Evolutionary conservation across 2,797 vertebrate genomes (phyloP), one percentile per base, ranked within the genome.

Genomic region (Dromococcyx pavoninus): DNA sequence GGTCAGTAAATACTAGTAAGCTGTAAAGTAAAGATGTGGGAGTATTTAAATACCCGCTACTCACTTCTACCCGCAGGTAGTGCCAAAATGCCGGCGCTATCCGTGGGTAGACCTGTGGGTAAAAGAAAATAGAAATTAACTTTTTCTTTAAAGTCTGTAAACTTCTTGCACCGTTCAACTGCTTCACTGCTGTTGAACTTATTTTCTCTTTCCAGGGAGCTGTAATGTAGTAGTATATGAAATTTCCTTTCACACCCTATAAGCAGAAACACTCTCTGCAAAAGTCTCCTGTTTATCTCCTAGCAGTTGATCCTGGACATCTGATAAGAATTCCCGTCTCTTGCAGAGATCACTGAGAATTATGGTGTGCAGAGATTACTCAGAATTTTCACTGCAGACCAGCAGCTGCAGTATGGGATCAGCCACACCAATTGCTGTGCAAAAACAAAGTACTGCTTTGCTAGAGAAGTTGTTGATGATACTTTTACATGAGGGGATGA

Each of bases 61-160:
- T 98, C 97, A 98, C 97, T 97, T 98, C 97, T 98, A 98, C 98
- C 98, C 97, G 87, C 97, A 98, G 97, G 97, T 97, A 98, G 97
- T 98, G 98, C 97, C 97, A 98, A 98, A 98, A 98, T 97, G 97
- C 97, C 89, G 96, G 97, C 97, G 91, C 97, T 98, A 97, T 98
- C 97, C 94, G 94, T 93, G 97, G 97, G 97, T 98, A 98, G 97
- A 85, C 97, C 97, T 98, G 96, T 97, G 91, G 97, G 97, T 96
- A 94, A 97, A 97, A 98, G 94, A 96, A 96, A 97, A 97, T 93
- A 95, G 71, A 92, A 92, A 97, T 97, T 97, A 98, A 97, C 97
- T 75, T 91, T 97, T 94, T 71, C 95, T 97, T 96, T 96, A 77
- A 88, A 88, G 70, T 93, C 93, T 94, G 62, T 91, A 88, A 71